Evolutionary conservation across 2,888 invertebrate genomes (phyloP), one percentile per base, ranked within the genome.

Genomic region (Autographa gamma): DNA sequence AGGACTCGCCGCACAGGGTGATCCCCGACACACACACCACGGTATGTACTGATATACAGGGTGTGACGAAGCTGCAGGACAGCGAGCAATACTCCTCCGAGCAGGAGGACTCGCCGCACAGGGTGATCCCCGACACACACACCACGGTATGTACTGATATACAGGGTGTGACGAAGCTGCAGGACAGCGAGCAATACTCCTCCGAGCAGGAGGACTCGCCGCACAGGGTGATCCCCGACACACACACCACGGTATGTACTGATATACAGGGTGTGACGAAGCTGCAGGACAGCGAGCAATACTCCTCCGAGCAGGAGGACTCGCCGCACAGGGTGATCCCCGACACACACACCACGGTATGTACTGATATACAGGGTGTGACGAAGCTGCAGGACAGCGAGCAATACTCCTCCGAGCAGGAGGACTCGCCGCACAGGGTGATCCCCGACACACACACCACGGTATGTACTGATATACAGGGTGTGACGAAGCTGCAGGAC

Each of bases 351-450:
- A 64, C 71, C 4, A 81, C 80, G 31, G 80, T 80, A 11, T 78
- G 73, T 74, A 19, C 7, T 13, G 16, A 5, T n/a, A 48, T 43
- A 38, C 5, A 38, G 25, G 25, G 25, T 25, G 25, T 25, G n/a
- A n/a, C n/a, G n/a, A n/a, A n/a, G n/a, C n/a, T n/a, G n/a, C n/a
- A n/a, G n/a, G n/a, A 80, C 34, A 74, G 81, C 0, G 84, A 84
- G 2, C 87, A 92, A 73, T 95, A 91, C 69, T 94, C 94, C 0
- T 91, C 93, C 0, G 93, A 93, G 1, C 82, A 88, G 0, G 93
- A 93, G 11, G 78, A 80, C 60, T 68, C 67, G 0, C 69, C 72
- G 0, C 69, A 66, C 43, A 74, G 73, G 5, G 74, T 73, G 16
- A 72, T 67, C 8, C 34, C 78, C 11, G 69, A 77, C 73, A 41